Evolutionary conservation across 92 coral and sea anemone species (phyloP), one percentile per base, ranked within the genome.

Genomic region (Zoanthus solanderi): DNA sequence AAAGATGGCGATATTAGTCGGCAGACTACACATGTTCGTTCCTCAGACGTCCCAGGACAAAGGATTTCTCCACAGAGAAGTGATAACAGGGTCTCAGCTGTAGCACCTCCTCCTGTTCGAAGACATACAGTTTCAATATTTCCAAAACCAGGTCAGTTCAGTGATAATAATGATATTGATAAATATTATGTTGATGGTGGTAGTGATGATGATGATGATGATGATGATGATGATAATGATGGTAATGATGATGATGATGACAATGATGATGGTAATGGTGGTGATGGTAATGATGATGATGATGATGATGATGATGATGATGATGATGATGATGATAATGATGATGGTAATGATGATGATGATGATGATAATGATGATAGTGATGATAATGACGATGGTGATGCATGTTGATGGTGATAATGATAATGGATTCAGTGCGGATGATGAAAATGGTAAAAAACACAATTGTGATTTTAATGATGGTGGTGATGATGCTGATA

Each of bases 121-220:
- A 81, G 75, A 47, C 85, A 46, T 16, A 81, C 75, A 18, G 75
- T 81, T 56, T 81, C 85, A 17, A 81, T 60, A 1, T 60, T 63
- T 23, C 48, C 75, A 42, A 81, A 68, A 81, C 85, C 75, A 81
- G 85, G 85, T 81, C 8, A 81, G 75, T 57, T 31, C 44, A 14
- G 2, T 15, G 10, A 18, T 45, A 16, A 37, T 7, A 30, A 47
- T 46, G 48, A 13, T 73, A n/a, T 3, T 45, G 28, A 10, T 7
- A 12, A 13, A 12, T 10, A 17, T 69, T 7, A 11, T 52, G 68
- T 6, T 28, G 29, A 1, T 78, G 45, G 6, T 78, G 29, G 0
- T 78, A 13, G 16, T 52, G 29, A 15, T 78, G 45, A 18, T 53
- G 61, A 4, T 50, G 68, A 54, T 50, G 30, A 10, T 77, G 66